Base-by-base conservation (phyloP, 2,888 invertebrate genomes). In the Cephus rjabovi region DNA sequence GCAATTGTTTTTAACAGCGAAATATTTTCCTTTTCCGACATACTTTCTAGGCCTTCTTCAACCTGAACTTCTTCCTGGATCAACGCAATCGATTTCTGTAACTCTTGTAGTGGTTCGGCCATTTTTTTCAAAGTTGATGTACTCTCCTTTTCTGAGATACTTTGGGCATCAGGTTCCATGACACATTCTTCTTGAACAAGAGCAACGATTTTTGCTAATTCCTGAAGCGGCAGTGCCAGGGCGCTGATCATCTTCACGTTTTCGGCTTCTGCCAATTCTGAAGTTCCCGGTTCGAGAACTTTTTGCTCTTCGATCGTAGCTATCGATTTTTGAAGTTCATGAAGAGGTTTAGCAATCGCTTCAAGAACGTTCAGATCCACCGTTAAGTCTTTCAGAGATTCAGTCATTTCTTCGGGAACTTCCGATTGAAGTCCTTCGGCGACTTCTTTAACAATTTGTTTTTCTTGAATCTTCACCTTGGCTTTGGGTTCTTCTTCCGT, bases 21-120 rank as follows among this genome's bases (percentile, higher is more conserved):
- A 4, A 88, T 76, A 69, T 89, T 85, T 9, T 86, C 84, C 34
- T 79, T 82, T 31, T 87, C 86, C 0, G 86, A 83, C 11, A 87
- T 79, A 1, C 81, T 76, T 9, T 86, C 86, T 9, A 83, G 85
- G 0, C 81, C 82, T 68, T 83, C 82, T 75, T 89, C 83, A 30
- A 85, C 77, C n/a, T 83, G 85, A 1, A 83, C 81, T 76, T 88
- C 88, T 34, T 90, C 87, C 34, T 89, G 85, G 4, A 91, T 85
- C 12, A 87, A 75, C 2, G 88, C 87, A 33, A 91, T 78, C 31
- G 89, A 88, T 69, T 86, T 86, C 34, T 88, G 85, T n/a, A 91
- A 79, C 77, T 90, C 89, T 12, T 86, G 86, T 11, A 90, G 76
- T 9, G 90, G 89, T 11, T 86, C 84, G 0, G 88, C 87, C 11